Evolutionary conservation across 2,113 vertebrate species (phyloP), one percentile per base, ranked within the genome.

Genomic region (Mirounga angustirostris): DNA sequence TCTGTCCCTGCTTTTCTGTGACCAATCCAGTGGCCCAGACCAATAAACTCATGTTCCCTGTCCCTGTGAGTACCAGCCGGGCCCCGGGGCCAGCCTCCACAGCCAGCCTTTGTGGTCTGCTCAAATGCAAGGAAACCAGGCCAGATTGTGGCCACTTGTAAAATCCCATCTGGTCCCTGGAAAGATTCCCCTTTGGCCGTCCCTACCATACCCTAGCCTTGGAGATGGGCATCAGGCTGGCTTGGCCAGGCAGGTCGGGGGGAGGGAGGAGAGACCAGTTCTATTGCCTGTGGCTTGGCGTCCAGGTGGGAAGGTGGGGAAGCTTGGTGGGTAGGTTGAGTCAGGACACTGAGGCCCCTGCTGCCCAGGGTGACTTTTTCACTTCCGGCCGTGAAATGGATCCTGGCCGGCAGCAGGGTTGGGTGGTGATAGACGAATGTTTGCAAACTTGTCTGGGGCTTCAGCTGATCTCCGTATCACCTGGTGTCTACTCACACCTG

Each of bases 131-230:
- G 80, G 46, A 95, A 95, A 73, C 71, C 71, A 84, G 94, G 95
- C 97, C 94, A 97, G 90, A 87, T 46, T 88, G 58, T 81, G 52
- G 91, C 87, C 95, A 73, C 90, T 97, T 94, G 80, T 96, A 96
- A 97, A 97, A 95, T 54, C 94, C 97, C 88, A 96, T 97, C 95
- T 98, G 97, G 97, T 95, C 65, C 73, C 90, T 98, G 97, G 92
- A 97, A 85, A 91, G 95, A 88, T 26, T 88, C 58, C 82, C 89
- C 89, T 54, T 84, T 63, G 56, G 93, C 95, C 89, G 36, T 91
- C 83, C 28, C 90, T 52, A n/a, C n/a, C 40, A 3, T 59, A 52
- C n/a, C 52, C 26, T 30, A 9, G 52, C 89, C 86, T 91, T 69
- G 61, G 94, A 92, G 76, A 43, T 1, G 16, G 85, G 81, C 69